Evolutionary conservation across 2,797 vertebrate species (phyloP).

Genomic region (Syncerus caffer): DNA sequence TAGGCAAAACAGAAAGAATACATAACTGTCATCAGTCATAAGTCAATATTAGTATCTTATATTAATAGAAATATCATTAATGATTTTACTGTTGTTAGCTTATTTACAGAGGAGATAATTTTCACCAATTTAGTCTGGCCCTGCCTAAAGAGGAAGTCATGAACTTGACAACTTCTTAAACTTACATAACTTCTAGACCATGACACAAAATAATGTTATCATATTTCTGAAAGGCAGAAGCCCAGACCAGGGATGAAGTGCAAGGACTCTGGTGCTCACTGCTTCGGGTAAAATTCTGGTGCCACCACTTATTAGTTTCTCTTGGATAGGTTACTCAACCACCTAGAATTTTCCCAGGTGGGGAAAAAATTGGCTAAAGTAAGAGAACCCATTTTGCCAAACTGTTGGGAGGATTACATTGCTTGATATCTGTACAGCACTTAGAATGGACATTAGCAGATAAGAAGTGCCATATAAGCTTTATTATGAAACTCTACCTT

Average conservation of each 20-base stretch:
- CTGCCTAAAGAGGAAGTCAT: not conserved
- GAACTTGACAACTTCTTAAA: not conserved
- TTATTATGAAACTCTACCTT: not conserved
- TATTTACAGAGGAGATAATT: not conserved
- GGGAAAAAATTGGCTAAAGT: not conserved
- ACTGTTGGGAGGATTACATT: not conserved
- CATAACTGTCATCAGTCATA: not conserved
- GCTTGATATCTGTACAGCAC: not conserved
- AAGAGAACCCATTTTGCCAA: not conserved
- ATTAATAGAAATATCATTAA: not conserved
- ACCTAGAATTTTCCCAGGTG: not conserved
- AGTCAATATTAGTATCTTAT: not conserved
- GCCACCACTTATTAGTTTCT: not conserved
- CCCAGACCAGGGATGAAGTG: too few species aligned
- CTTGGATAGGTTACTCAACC: not conserved
- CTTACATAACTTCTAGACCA: not conserved
- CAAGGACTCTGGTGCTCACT: accelerated
- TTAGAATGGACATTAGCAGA: not conserved
- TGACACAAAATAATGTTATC: not conserved
- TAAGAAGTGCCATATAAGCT: not conserved
- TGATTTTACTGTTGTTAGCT: not conserved
- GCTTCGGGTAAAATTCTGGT: not conserved
- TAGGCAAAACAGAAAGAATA: not conserved
- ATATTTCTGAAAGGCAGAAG: not conserved
- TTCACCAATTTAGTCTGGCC: not conserved